phyloP scores from a whole-genome alignment of 2,888 invertebrate genomes.

The Orchestes rusci region DNA sequence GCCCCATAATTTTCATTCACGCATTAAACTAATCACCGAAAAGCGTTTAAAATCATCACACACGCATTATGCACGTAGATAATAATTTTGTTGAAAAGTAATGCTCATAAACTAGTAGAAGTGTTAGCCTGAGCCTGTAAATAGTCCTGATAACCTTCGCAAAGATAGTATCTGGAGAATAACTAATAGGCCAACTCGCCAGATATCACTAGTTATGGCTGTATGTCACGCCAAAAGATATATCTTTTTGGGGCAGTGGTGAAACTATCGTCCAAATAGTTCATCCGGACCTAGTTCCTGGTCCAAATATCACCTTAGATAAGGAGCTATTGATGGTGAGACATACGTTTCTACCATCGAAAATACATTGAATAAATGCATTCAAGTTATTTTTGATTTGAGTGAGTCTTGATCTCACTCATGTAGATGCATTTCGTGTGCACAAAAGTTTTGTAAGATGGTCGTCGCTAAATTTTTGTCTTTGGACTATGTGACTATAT shows the following conservation, averaged over 20 bases:
- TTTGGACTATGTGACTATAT: too few species aligned
- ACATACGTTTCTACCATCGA: too few species aligned
- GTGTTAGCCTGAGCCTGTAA: constrained; percentile 11
- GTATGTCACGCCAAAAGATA: constrained; percentile 16
- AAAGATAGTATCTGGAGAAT: constrained; percentile 18
- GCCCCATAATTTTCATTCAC: too few species aligned
- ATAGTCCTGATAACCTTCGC: constrained; percentile 16
- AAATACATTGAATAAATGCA: too few species aligned
- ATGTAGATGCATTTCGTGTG: too few species aligned
- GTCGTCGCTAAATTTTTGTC: too few species aligned
- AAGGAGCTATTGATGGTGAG: too few species aligned
- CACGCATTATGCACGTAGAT: constrained; percentile 14
- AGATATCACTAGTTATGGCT: constrained; percentile 20
- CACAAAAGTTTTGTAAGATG: too few species aligned
- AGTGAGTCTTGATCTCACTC: too few species aligned
- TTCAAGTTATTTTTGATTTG: too few species aligned
- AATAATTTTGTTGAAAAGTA: constrained; percentile 24
- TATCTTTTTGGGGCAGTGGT: constrained; percentile 4
- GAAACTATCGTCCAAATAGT: constrained; percentile 2
- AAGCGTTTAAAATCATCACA: constrained; percentile 21
- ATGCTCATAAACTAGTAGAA: constrained; percentile 8
- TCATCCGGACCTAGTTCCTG: too few species aligned
- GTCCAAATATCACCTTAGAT: too few species aligned
- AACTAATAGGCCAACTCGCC: constrained; percentile 20
- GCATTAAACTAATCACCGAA: constrained; percentile 17